Conservation (phyloP, 2,113 vertebrate species). For the Rhinopomastus cyanomelas region DNA sequence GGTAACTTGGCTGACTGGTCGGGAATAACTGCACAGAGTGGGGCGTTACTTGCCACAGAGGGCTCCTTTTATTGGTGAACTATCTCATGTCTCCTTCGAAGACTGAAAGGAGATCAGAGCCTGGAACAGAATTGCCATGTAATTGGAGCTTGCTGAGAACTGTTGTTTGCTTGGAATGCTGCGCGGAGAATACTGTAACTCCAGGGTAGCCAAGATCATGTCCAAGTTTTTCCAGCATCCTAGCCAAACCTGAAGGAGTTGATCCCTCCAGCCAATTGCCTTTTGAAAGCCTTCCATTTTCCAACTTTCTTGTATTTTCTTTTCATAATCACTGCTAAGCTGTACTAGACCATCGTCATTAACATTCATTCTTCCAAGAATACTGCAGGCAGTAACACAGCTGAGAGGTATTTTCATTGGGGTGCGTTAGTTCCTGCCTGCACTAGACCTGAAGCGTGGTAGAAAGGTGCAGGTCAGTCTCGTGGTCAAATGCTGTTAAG, state of each 20-base stretch:
- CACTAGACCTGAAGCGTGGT: neutral
- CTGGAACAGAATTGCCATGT: neutral
- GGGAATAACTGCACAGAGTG: neutral
- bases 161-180: neutral
- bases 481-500: neutral
- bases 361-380: neutral
- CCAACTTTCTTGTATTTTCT: constrained; percentile 1
- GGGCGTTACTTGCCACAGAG: neutral
- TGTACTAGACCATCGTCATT: neutral
- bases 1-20: neutral
- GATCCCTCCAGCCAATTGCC: neutral
- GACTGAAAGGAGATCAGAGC: neutral
- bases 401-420: neutral
- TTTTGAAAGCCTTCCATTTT: constrained; percentile 35
- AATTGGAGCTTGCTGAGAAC: constrained; percentile 48
- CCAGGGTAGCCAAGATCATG: constrained; percentile 27
- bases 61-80: neutral
- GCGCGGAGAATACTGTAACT: neutral
- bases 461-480: neutral
- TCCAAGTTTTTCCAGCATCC: constrained; percentile 37
- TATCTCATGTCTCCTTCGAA: neutral
- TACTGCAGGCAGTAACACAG: neutral
- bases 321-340: neutral
- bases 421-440: neutral
- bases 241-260: constrained; percentile 48